A percentile compares a stretch with the other conserved stretches of the same genome.
phyloP scores from a whole-genome alignment of 2,888 invertebrate genomes.

The Apodemia duryi region DNA sequence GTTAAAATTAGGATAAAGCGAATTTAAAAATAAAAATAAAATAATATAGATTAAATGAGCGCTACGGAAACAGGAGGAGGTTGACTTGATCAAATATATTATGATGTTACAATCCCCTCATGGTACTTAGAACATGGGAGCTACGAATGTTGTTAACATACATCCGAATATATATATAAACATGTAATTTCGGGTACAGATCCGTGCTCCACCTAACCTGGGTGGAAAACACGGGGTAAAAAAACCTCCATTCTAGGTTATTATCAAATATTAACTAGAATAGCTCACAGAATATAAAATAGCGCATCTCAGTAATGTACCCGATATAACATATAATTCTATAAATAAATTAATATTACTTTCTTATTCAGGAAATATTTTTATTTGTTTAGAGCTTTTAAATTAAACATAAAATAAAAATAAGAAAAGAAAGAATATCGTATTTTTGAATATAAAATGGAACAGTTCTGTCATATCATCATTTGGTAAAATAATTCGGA shows the following conservation, averaged over 20 bases:
- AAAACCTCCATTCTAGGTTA: neutral
- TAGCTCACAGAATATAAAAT: too few species aligned
- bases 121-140: conserved; percentile 45
- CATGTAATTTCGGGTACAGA: conserved; percentile 48
- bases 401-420: too few species aligned
- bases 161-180: neutral
- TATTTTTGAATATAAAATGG: too few species aligned
- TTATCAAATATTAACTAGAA: neutral
- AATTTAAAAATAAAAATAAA: conserved; percentile 38
- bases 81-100: conserved; percentile 50
- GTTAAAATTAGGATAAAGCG: conserved; percentile 31
- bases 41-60: conserved; percentile 44
- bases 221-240: neutral
- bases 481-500: too few species aligned
- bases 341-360: too few species aligned
- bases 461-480: too few species aligned
- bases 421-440: too few species aligned
- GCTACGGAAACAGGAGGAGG: conserved; percentile 76
- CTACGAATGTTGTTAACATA: conserved; percentile 18
- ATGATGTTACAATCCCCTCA: conserved; percentile 57
- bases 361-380: too few species aligned
- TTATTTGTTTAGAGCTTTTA: too few species aligned
- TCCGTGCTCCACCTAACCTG: conserved; percentile 43
- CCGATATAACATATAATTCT: too few species aligned
- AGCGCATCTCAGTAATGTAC: too few species aligned